These are phyloP conservation scores for Caenorhabditis zanzibari DNA, from an alignment of 2,888 invertebrate species.

Conservation along the genomic window DNA sequence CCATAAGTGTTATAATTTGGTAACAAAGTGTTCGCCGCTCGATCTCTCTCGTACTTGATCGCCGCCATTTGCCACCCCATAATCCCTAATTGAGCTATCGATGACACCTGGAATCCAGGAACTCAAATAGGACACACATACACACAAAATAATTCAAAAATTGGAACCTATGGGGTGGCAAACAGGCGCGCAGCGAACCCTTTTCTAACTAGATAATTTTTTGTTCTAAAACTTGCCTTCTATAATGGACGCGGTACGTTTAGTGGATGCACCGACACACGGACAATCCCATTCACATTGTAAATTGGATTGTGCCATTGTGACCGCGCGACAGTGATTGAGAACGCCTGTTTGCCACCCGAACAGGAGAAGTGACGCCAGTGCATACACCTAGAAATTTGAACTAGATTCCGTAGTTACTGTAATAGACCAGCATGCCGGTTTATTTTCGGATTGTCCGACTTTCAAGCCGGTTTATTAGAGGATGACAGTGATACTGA, in stretches of 20 bases:
- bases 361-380: constrained; percentile 80
- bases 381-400: constrained; percentile 77
- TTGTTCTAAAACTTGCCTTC: constrained; percentile 75
- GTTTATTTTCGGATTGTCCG: too few relatives aligned
- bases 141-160: background rate
- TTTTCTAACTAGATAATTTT: background rate
- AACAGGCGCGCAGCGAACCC: constrained; percentile 30
- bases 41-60: constrained; percentile 82
- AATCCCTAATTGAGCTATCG: constrained; percentile 80
- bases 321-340: constrained; percentile 79
- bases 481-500: too few relatives aligned
- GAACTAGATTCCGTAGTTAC: background rate
- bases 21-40: constrained; percentile 82
- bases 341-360: constrained; percentile 83
- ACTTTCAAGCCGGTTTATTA: too few relatives aligned
- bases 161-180: constrained; percentile 46
- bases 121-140: constrained; percentile 9
- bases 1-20: constrained; percentile 83
- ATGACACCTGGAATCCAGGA: constrained; percentile 77
- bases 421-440: too few relatives aligned
- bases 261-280: constrained; percentile 82
- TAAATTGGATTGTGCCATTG: constrained; percentile 82
- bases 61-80: constrained; percentile 84
- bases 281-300: constrained; percentile 83
- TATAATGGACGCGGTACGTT: constrained; percentile 79